Evolutionary conservation across 1,140 invertebrate species (phyloP).

Genomic region (Sycophila sp.): DNA sequence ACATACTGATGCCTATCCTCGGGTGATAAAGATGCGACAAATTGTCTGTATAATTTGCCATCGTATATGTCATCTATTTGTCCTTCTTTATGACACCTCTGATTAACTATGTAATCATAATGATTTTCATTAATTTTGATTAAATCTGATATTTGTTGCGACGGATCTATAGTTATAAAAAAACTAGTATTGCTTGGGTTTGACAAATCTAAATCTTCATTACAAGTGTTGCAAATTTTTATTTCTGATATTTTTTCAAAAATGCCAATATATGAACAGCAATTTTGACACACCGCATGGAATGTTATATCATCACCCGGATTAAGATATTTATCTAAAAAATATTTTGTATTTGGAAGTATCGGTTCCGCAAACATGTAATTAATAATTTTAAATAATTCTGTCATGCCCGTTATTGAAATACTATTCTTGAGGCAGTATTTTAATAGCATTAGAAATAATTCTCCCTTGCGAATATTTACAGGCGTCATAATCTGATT

Average conservation of each 20-base stretch:
- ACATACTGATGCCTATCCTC: not conserved
- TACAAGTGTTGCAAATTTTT: not conserved
- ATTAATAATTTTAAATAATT: conserved; percentile 24
- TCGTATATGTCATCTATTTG: conserved; percentile 14
- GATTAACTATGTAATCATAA: not conserved
- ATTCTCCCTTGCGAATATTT: not conserved
- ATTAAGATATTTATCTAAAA: conserved; percentile 3
- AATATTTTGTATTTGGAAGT: not conserved
- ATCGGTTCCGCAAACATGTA: not conserved
- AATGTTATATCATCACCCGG: not conserved
- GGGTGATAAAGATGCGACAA: not conserved
- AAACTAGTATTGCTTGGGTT: not conserved
- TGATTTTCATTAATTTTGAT: not conserved
- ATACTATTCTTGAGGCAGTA: conserved; percentile 1
- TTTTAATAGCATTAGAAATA: conserved; percentile 22
- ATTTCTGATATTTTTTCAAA: not conserved
- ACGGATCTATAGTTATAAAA: conserved; percentile 7
- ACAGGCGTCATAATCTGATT: not conserved
- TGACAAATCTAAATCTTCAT: not conserved
- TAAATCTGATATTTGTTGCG: conserved; percentile 7
- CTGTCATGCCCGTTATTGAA: not conserved
- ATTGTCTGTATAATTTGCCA: conserved; percentile 11
- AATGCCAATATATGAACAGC: not conserved
- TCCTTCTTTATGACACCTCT: not conserved
- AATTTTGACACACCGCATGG: conserved; percentile 22